Base-by-base conservation (phyloP, 1,140 invertebrate genomes). In the Argopecten irradians region DNA sequence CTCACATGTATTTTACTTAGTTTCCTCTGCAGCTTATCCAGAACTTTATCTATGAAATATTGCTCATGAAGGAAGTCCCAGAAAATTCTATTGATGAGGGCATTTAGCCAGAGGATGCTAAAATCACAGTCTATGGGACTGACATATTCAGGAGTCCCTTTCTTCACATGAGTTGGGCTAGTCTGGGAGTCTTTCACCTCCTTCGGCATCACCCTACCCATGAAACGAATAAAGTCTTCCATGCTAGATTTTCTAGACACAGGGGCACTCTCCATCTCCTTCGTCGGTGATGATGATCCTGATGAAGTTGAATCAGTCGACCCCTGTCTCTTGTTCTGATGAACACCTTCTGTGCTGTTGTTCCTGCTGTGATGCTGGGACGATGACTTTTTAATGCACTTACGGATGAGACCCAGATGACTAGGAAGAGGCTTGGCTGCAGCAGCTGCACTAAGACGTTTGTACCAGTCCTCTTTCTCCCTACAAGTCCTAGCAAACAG, bases 391-490 rank as follows among this genome's bases (percentile, higher is more conserved):
- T 87, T 87, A 34, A 85, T 86, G 28, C 83, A 86, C 85, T 92
- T 91, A n/a, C 90, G 89, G 71, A 94, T 92, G 22, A 93, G 93
- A 22, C 92, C 86, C n/a, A 94, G 88, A 86, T 93, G 92, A 84
- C 93, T 94, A 34, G 90, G 90, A 32, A 94, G 86, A 1, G 94
- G 94, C 19, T 85, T 89, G 7, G 93, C 93, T 35, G 82, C 86
- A 39, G 93, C 83, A 22, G 94, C 94, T 34, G 92, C 92, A 34
- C 87, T n/a, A 46, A 96, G 94, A 86, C 95, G 92, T 90, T 95
- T 94, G 94, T 96, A 98, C 98, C 98, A 99, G 92, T 98, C 97
- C 95, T 98, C 98, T 95, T 99, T 99, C 92, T 98, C 98, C 84
- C 98, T 95, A 92, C 97, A 97, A 85, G 97, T 97, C 89, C 98